Conservation (phyloP, 2,113 vertebrate genomes). For the Acanthochromis polyacanthus region DNA sequence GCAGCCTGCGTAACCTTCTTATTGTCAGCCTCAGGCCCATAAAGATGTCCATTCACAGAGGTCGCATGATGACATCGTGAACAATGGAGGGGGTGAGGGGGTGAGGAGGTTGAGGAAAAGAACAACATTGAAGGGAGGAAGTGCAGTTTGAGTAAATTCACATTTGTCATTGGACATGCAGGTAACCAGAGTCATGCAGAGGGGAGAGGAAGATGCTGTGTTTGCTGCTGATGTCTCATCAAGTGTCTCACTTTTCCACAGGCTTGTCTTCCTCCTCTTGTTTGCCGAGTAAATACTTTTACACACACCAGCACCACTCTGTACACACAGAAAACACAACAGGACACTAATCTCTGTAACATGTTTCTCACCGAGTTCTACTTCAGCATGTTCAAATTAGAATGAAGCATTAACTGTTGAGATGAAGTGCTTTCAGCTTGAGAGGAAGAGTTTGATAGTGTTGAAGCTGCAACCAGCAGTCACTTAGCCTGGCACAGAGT, state of each 20-base stretch:
- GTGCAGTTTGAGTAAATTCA: not conserved
- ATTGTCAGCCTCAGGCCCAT: constrained; percentile 56
- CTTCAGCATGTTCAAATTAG: too few relatives aligned
- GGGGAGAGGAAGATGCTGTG: not conserved
- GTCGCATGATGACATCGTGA: constrained; percentile 71
- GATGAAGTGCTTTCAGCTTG: too few relatives aligned
- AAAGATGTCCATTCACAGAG: constrained; percentile 72
- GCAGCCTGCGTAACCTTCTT: constrained; percentile 35
- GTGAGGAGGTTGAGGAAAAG: constrained; percentile 49
- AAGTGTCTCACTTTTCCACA: too few relatives aligned
- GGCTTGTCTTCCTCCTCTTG: not conserved
- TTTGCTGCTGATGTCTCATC: too few relatives aligned
- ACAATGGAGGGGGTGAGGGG: constrained; percentile 26
- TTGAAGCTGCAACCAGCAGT: too few relatives aligned
- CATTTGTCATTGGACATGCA: not conserved
- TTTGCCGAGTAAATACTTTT: constrained; percentile 3
- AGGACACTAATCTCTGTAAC: too few relatives aligned
- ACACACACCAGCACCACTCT: not conserved
- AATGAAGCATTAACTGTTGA: too few relatives aligned
- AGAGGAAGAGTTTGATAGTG: too few relatives aligned
- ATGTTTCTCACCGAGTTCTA: too few relatives aligned
- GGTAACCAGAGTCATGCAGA: not conserved
- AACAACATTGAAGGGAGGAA: constrained; percentile 3
- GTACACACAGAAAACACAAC: not conserved
- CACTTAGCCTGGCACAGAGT: too few relatives aligned